A percentile compares a stretch with the other conserved stretches of the same genome.
Conservation (phyloP, 2,888 invertebrate species). For the Scotopteryx bipunctaria region DNA sequence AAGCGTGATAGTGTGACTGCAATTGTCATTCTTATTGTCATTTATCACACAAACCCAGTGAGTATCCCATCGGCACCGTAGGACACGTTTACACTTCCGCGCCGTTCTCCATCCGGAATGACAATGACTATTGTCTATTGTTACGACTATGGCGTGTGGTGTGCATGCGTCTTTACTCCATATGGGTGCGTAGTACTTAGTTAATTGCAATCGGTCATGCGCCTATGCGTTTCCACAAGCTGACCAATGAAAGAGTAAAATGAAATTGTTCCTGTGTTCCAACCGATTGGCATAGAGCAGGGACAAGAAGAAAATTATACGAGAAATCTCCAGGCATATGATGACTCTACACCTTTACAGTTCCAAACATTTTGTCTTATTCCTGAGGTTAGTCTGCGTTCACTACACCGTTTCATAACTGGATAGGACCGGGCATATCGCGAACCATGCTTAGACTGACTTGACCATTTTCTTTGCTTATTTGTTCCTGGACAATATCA, state of each 20-base stretch:
- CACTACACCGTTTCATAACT: too few species aligned
- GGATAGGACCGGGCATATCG: too few species aligned
- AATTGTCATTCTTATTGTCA: background rate
- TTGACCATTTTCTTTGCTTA: too few species aligned
- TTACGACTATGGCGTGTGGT: conserved; percentile 37
- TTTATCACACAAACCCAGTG: conserved; percentile 11
- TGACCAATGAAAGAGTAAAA: background rate
- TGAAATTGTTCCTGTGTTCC: background rate
- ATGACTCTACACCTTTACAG: too few species aligned
- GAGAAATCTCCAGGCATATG: too few species aligned
- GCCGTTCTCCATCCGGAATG: conserved; percentile 59
- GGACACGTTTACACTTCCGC: conserved; percentile 67
- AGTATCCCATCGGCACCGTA: conserved; percentile 36
- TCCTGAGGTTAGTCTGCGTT: too few species aligned
- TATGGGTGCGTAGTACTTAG: conserved; percentile 25
- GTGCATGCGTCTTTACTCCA: conserved; percentile 44
- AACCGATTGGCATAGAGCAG: too few species aligned
- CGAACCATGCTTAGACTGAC: too few species aligned
- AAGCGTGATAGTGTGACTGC: background rate
- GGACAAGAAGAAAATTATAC: too few species aligned
- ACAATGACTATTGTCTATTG: conserved; percentile 72
- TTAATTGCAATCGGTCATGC: conserved; percentile 31
- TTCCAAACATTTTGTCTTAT: too few species aligned
- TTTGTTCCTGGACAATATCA: too few species aligned
- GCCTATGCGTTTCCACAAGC: conserved; percentile 5